Percentiles rank a stretch among this genome's conserved stretches.
Conservation (phyloP, 2,888 invertebrate species). For the Cataglyphis albicans region DNA sequence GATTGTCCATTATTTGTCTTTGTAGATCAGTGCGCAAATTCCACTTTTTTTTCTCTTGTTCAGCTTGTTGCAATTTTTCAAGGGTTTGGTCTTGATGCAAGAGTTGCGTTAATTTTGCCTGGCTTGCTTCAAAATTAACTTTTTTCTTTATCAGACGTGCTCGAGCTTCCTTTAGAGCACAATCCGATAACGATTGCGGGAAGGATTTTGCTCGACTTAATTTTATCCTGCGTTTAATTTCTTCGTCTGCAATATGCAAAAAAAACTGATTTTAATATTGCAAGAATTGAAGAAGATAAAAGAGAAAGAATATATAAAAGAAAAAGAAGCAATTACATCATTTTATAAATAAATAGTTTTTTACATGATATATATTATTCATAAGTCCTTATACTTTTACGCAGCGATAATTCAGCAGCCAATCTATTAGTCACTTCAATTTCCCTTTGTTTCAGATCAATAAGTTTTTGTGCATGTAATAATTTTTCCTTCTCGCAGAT, state of each 20-base stretch:
- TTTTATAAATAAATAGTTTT: not conserved
- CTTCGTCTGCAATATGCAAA: not conserved
- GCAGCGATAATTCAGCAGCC: conserved; percentile 52
- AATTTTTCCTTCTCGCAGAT: conserved; percentile 22
- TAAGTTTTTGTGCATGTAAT: conserved; percentile 1
- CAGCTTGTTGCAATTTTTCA: not conserved
- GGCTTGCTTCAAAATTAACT: not conserved
- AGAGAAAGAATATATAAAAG: not conserved
- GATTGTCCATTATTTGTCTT: conserved; percentile 71
- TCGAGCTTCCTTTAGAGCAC: not conserved
- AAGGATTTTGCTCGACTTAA: not conserved
- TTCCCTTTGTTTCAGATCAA: conserved; percentile 31
- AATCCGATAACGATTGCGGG: not conserved
- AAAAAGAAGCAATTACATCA: not conserved
- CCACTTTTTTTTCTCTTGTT: conserved; percentile 50
- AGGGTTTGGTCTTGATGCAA: conserved; percentile 25
- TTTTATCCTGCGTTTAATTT: conserved; percentile 9
- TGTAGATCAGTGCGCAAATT: conserved; percentile 62
- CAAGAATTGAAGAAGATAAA: not conserved
- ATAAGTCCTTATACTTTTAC: conserved; percentile 49
- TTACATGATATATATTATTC: not conserved
- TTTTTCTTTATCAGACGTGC: conserved; percentile 19
- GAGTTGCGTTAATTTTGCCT: not conserved
- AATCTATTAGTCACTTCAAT: conserved; percentile 40
- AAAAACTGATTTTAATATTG: not conserved